Evolutionary conservation across 2,888 invertebrate genomes (phyloP), one percentile per base, ranked within the genome.

Genomic region (Phoenoteleia sp.): DNA sequence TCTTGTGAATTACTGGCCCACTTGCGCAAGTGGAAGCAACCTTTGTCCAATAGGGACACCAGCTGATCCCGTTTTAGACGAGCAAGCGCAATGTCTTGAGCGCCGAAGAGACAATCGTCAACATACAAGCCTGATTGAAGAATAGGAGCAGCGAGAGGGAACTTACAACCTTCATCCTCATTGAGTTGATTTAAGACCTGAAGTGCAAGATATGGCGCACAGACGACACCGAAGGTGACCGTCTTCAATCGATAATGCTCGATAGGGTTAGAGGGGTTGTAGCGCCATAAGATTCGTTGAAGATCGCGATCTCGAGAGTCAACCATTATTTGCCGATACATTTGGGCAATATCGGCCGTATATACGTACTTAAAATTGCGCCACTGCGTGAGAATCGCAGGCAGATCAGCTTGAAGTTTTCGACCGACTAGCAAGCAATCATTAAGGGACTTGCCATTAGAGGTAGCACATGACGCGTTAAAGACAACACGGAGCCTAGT

Each of bases 251-350:
- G 60, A 23, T 39, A 60, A 5, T 1, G 13, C 0, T 11, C 13
- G 25, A 23, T 0, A 3, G 21, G 9, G 6, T 17, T 6, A 11
- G 23, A 17, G 6, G 13, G n/a, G 19, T 2, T 2, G 17, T 15
- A 36, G 11, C 60, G 39, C 60, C 60, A 60, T 5, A 60, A 6
- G 7, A 60, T 60, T 3, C 39, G n/a, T 15, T 60, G 39, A 7
- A n/a, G n/a, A 7, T 29, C 23, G 2, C 39, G 39, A 23, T 60
- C 39, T 2, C 60, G 60, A 2, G 21, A 21, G 33, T 60, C 60
- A n/a, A 60, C 5, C n/a, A 7, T 7, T 7, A 60, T 60, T 13
- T 60, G 60, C 17, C 64, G 45, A 47, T 64, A 64, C 45, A 45
- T 64, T 11, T 64, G 64, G 6, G 64, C 27, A 11, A 64, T 64